These are phyloP conservation scores for Pogonocherus hispidulus DNA, from an alignment of 2,888 invertebrate genomes.

Conservation along the genomic window DNA sequence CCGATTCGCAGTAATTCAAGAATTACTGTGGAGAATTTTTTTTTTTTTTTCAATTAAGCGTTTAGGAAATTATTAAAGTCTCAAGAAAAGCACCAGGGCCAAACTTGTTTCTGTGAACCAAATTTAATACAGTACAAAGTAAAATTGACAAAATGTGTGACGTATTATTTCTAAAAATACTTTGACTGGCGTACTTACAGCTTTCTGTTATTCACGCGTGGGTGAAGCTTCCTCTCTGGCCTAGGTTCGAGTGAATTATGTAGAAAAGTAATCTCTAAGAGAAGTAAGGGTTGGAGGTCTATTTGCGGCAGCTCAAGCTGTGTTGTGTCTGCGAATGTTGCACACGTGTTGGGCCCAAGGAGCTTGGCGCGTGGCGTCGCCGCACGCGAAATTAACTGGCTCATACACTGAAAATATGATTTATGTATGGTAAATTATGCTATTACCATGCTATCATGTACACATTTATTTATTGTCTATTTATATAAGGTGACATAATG, in stretches of 20 bases:
- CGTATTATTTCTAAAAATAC: slow-evolving; percentile 19
- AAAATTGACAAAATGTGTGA: no score
- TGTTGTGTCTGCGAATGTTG: slow-evolving; percentile 40
- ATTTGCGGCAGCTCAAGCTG: slow-evolving; percentile 34
- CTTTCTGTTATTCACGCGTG: neutral
- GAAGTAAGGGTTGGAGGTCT: slow-evolving; percentile 36
- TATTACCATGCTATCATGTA: no score
- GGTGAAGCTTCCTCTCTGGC: slow-evolving; percentile 1
- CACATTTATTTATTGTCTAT: no score
- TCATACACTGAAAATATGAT: neutral
- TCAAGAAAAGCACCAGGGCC: no score
- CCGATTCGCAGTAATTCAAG: no score
- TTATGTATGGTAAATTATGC: neutral
- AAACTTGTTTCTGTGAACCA: no score
- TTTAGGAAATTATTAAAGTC: no score
- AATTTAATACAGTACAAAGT: no score
- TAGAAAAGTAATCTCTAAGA: slow-evolving; percentile 25
- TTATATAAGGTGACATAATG: no score
- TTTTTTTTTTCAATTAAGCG: no score
- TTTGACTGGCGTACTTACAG: neutral
- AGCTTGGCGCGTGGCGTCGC: slow-evolving; percentile 39
- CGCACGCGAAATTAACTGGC: slow-evolving; percentile 31
- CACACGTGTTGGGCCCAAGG: slow-evolving; percentile 35
- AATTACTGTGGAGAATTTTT: no score
- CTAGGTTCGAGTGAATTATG: slow-evolving; percentile 21